Evolutionary conservation across 2,113 vertebrate species (phyloP), one percentile per base, ranked within the genome.

Genomic region (Cavia aperea): DNA sequence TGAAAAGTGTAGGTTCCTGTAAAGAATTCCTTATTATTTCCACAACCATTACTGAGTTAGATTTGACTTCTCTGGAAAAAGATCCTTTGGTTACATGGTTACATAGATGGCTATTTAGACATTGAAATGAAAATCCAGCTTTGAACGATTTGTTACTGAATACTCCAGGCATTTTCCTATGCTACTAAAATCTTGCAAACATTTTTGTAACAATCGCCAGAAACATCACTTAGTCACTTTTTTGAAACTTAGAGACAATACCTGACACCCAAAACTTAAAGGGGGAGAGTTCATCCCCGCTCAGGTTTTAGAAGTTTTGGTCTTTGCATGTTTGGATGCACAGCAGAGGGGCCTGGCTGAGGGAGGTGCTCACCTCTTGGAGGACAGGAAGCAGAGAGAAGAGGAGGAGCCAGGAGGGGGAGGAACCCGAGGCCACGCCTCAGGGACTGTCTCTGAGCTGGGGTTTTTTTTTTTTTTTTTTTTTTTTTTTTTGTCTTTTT

Each of bases 1-100:
- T 58, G 29, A 23, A 58, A 88, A 49, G 33, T 33, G 16, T 29
- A 56, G 5, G 26, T 7, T 13, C 12, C 0, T 15, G 8, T 31
- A 12, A 89, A 84, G 46, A 77, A 60, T 46, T 79, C 21, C 62
- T 26, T 39, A 7, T 14, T 56, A 15, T 72, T 33, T 79, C 56
- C 58, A 56, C 75, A 56, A 65, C 72, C 24, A 77, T 51, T 33
- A 21, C 14, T 4, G 7, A 5, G 23, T 93, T 36, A 84, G 92
- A 83, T 49, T 66, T 54, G 9, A n/a, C n/a, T 60, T 63, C 29
- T 49, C 70, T n/a, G 6, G 49, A 58, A 54, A 49, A 14, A 46
- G 68, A 11, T 39, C 62, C 31, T 60, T 0, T n/a, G 7, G 70
- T 60, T n/a, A 23, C 26, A 19, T 81, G 24, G 5, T 29, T 73